Percentiles rank a stretch among this genome's conserved stretches.
Evolutionary conservation across 2,797 vertebrate species (phyloP).

Genomic region (Pantherophis alleghaniensis): DNA sequence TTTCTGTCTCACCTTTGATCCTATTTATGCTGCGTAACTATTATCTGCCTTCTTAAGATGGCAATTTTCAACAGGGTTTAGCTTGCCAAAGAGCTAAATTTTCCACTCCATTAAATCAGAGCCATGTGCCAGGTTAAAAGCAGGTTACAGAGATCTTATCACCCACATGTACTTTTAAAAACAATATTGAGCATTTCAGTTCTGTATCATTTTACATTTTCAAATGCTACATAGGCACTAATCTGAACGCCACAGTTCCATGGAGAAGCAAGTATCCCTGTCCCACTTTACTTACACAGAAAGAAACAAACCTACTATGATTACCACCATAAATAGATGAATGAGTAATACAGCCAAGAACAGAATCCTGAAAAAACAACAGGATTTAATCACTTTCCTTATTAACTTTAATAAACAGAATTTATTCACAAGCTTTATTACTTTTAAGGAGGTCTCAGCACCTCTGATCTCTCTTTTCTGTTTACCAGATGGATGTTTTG

Average conservation of each 20-base stretch:
- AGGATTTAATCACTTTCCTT: too few relatives aligned
- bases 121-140: conserved; percentile 32
- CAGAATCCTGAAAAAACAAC: neutral
- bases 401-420: too few relatives aligned
- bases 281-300: neutral
- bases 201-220: conserved; percentile 20
- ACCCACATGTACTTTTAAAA: conserved; percentile 38
- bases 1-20: conserved; percentile 41
- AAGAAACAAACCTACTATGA: conserved; percentile 10
- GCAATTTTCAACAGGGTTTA: conserved; percentile 62
- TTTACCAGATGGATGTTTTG: neutral
- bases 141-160: conserved; percentile 47
- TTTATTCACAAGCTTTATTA: neutral
- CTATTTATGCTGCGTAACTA: conserved; percentile 37
- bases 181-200: neutral
- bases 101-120: conserved; percentile 44
- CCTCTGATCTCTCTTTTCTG: neutral
- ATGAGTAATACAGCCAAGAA: fast-evolving
- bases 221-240: neutral
- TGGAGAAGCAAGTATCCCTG: conserved; percentile 11
- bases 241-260: neutral
- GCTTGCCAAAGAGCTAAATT: conserved; percentile 33
- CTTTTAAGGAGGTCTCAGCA: neutral
- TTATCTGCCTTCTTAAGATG: conserved; percentile 33
- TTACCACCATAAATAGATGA: neutral